Conservation (phyloP, 2,113 vertebrate genomes). For the Syngnathoides biaculeatus region DNA sequence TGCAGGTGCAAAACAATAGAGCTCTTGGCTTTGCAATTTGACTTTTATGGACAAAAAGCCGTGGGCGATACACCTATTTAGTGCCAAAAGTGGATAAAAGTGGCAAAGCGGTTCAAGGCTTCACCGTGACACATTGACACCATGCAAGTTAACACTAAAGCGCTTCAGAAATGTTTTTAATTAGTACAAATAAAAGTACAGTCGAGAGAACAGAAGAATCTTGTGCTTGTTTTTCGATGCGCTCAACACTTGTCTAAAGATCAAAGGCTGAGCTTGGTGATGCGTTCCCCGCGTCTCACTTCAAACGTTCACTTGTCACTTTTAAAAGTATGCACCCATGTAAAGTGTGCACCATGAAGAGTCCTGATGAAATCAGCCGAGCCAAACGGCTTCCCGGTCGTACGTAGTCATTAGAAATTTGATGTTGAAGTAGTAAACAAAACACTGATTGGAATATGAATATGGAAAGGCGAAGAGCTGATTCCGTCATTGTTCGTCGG, state of each 20-base stretch:
- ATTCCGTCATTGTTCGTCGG: conserved; percentile 30
- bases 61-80: background rate
- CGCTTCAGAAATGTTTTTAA: background rate
- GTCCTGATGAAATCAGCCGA: background rate
- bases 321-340: background rate
- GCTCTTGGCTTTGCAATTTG: background rate
- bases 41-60: background rate
- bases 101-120: conserved; percentile 1
- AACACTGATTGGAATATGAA: conserved; percentile 55
- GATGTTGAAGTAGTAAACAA: conserved; percentile 37
- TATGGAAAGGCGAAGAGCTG: conserved; percentile 41
- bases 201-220: no score
- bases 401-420: conserved; percentile 20
- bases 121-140: background rate
- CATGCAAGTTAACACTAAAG: background rate
- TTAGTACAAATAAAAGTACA: background rate
- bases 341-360: background rate
- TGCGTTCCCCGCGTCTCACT: background rate
- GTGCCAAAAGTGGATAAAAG: background rate
- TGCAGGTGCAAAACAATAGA: background rate
- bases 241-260: background rate
- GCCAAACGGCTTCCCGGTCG: conserved; percentile 3
- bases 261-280: background rate
- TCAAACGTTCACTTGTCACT: background rate
- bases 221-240: background rate